Conservation (phyloP, 2,113 vertebrate genomes). For the Isurus oxyrinchus region DNA sequence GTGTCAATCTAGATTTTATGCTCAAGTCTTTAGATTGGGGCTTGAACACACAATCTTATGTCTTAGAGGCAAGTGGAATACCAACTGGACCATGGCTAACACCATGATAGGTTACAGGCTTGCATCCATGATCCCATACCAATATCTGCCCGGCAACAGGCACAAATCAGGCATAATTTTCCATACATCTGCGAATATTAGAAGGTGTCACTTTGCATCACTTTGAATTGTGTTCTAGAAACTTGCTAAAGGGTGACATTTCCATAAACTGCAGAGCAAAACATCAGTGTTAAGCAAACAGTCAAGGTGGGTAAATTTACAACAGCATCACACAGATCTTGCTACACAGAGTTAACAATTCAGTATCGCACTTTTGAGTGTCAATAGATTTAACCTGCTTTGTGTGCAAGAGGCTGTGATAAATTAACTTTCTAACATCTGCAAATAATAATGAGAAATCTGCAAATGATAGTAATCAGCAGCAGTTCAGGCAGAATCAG, state of each 20-base stretch:
- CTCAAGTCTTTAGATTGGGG: no score
- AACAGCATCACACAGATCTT: neutral
- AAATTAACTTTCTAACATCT: neutral
- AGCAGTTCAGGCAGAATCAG: neutral
- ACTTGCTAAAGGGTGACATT: no score
- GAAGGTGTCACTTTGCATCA: no score
- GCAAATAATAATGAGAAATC: neutral
- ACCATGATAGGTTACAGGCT: neutral
- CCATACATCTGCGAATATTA: no score
- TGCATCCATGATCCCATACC: no score
- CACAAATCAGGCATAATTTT: neutral
- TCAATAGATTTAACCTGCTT: neutral
- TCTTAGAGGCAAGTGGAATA: neutral
- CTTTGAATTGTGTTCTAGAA: neutral
- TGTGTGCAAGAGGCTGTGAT: neutral
- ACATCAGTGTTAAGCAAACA: neutral
- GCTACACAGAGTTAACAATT: neutral
- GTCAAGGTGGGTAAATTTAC: neutral
- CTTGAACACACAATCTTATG: no score
- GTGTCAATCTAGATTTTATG: no score
- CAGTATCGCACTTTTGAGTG: neutral
- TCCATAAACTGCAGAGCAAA: neutral
- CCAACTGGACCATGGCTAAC: neutral
- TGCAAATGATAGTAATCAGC: neutral
- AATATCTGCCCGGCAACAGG: no score